Evolutionary conservation across 2,113 vertebrate genomes (phyloP).

Genomic region (Sminthopsis crassicaudata): DNA sequence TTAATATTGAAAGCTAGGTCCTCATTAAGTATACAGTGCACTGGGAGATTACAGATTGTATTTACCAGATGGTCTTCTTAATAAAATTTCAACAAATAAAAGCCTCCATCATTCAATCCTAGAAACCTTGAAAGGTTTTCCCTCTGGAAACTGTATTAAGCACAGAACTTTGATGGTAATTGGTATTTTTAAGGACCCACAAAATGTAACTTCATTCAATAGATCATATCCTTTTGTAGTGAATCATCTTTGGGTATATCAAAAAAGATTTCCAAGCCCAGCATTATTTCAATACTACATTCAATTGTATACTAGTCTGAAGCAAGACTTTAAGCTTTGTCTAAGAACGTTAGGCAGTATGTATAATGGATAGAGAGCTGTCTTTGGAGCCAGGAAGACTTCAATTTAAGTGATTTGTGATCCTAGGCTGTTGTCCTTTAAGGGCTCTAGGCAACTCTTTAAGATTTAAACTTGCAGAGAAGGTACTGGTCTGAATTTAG

Average conservation of each 20-base stretch:
- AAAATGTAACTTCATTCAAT: not conserved
- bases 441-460: not conserved
- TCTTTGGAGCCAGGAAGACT: no score
- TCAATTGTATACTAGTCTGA: no score
- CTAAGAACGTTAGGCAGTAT: not conserved
- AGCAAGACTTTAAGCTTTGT: not conserved
- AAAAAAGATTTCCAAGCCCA: not conserved
- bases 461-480: not conserved
- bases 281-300: no score
- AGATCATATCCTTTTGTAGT: not conserved
- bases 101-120: not conserved
- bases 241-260: not conserved
- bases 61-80: not conserved
- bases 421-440: not conserved
- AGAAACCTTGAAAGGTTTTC: not conserved
- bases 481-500: not conserved
- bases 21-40: not conserved
- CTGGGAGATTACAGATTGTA: not conserved
- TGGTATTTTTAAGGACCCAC: not conserved
- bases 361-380: no score
- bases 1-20: not conserved
- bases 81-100: constrained; percentile 1
- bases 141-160: not conserved
- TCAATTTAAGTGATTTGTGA: not conserved
- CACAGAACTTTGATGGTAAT: not conserved